Base-by-base conservation (phyloP, 2,797 vertebrate genomes). In the Vespertilio murinus region DNA sequence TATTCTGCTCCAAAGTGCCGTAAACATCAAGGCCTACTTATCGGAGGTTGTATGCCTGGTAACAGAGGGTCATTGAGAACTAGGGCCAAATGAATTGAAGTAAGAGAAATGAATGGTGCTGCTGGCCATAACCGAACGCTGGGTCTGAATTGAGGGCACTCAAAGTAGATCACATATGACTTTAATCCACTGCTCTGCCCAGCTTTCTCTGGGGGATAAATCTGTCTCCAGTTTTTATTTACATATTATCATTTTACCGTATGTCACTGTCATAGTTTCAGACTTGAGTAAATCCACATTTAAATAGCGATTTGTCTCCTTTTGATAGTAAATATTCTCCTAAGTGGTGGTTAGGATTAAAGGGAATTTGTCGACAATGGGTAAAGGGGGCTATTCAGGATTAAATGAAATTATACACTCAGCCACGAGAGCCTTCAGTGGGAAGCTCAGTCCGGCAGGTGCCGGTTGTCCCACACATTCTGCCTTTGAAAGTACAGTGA, bases 11-110 rank as follows among this genome's bases (percentile, higher is more conserved):
- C 97, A 96, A 97, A 98, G 97, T 94, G 97, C 97, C 95, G 96
- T 98, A 98, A 96, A 98, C 97, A 98, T 97, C 98, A 98, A 98
- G 97, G 96, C 91, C 93, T 97, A 93, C 97, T 97, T 98, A 97
- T 94, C 96, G 93, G 95, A 97, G 96, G 94, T 97, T 97, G 94
- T 97, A 96, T 93, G 97, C 85, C 85, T 97, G 95, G 97, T 97
- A 97, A 97, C 94, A 96, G 97, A 94, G 93, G 96, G 95, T 96
- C 98, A 97, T 96, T 97, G 97, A 97, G 97, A 98, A 97, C 96
- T 93, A 93, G 96, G 96, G 96, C 97, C 98, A 98, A 98, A 98
- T 97, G 97, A 98, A 98, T 97, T 98, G 98, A 97, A 91, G 96
- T 97, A 98, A 98, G 94, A 97, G 98, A 97, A 97, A 98, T 97